These are phyloP conservation scores for Okamejei kenojei DNA, from an alignment of 2,797 vertebrate species.

Conservation along the genomic window DNA sequence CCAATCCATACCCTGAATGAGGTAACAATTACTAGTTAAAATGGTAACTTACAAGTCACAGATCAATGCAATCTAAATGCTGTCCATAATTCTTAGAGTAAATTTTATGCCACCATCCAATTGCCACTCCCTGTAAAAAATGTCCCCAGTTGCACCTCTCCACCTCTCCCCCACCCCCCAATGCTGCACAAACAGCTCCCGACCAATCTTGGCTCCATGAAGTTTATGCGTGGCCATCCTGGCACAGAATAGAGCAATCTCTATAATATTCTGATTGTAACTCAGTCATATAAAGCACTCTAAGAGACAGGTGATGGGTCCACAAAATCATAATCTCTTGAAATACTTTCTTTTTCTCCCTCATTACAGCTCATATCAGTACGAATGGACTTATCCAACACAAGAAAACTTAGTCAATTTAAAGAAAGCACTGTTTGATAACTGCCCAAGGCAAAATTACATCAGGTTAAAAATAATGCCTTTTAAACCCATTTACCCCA, in stretches of 20 bases:
- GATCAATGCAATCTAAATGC: neutral
- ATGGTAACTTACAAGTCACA: neutral
- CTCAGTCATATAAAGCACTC: neutral
- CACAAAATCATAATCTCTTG: neutral
- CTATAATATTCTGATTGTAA: neutral
- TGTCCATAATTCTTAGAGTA: neutral
- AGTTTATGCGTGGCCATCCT: neutral
- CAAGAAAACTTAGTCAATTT: neutral
- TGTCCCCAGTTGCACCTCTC: neutral
- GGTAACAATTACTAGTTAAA: neutral
- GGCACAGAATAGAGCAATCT: neutral
- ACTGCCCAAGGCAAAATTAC: neutral
- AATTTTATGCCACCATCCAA: neutral
- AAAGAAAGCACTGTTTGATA: neutral
- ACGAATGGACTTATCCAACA: neutral
- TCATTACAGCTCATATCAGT: neutral
- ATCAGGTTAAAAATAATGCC: slow-evolving; percentile 12
- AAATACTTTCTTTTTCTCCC: neutral
- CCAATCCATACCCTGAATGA: too few relatives aligned
- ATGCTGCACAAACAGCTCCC: neutral
- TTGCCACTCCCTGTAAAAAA: neutral
- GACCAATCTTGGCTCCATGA: too few relatives aligned
- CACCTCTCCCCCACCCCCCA: neutral
- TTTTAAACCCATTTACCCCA: slow-evolving; percentile 16
- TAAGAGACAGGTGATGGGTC: too few relatives aligned